Evolutionary conservation across 2,888 invertebrate species (phyloP).

Genomic region (Macrostomum cliftonense): DNA sequence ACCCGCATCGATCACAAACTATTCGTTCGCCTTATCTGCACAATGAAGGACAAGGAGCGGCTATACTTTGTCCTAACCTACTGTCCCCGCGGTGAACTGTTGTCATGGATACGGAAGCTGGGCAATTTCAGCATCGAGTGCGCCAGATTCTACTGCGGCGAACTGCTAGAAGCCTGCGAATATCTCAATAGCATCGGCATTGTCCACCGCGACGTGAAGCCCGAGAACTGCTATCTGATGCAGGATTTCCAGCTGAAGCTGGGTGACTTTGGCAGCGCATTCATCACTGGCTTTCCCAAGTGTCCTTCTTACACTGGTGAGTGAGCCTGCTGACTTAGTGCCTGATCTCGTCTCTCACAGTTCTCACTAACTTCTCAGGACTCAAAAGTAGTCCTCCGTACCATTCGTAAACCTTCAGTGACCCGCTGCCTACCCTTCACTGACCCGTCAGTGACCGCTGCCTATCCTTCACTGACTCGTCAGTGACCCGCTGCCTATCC

Average conservation of each 20-base stretch:
- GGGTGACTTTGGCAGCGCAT: conserved; percentile 90
- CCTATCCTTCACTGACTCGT: no score
- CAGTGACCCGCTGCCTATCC: no score
- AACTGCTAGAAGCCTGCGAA: conserved; percentile 73
- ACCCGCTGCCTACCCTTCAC: no score
- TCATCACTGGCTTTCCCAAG: conserved; percentile 45
- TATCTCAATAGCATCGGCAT: conserved; percentile 69
- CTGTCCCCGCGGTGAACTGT: conserved; percentile 79
- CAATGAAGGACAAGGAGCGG: conserved; percentile 78
- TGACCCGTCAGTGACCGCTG: no score
- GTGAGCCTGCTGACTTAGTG: no score
- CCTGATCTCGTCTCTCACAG: neutral
- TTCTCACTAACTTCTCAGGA: neutral
- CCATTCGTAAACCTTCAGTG: no score
- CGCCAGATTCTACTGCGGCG: conserved; percentile 79
- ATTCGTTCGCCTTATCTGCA: conserved; percentile 76
- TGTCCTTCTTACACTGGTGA: conserved; percentile 1
- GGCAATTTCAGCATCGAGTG: conserved; percentile 66
- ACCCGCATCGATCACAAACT: conserved; percentile 54
- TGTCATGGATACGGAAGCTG: conserved; percentile 71
- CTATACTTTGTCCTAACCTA: conserved; percentile 85
- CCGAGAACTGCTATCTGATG: conserved; percentile 85
- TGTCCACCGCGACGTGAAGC: conserved; percentile 83
- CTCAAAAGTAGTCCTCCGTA: no score
- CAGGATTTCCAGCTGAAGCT: conserved; percentile 86